Base-by-base conservation (phyloP, 2,797 vertebrate genomes). In the Sphaeramia orbicularis region DNA sequence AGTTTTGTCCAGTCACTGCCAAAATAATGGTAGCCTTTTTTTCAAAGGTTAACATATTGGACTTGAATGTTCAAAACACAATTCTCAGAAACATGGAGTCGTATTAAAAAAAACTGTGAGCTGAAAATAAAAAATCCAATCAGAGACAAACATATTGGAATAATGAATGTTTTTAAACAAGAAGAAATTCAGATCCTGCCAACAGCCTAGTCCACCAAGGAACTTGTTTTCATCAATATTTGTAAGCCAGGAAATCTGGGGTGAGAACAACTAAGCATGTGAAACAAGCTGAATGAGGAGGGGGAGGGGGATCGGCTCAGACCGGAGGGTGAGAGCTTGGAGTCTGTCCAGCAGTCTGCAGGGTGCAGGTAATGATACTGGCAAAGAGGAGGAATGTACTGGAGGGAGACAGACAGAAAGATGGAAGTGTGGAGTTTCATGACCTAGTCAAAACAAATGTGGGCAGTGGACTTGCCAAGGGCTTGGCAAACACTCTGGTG, bases 401-500 rank as follows among this genome's bases (percentile, higher is more conserved):
- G 44, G 67, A n/a, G 41, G 76, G 61, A 65, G 68, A 73, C 40
- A 10, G 53, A 52, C 30, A 59, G 53, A 63, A 52, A 58, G 74
- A 78, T 83, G 76, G 59, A 86, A 71, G 84, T 71, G 72, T 74
- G 74, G 74, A 59, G 78, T 85, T 89, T 86, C 84, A 76, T 71
- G 75, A 71, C 54, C 70, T 58, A 76, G 78, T 87, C 76, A 81
- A 89, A 89, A 89, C 85, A 92, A 89, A 87, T 83, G 72, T 79
- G 80, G 74, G 76, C 81, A 81, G 43, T 7, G 55, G 40, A 19
- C 65, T 78, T 45, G 80, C 85, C 74, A 81, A 87, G 65, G n/a
- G 3, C 54, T 80, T 89, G 84, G 73, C 76, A 79, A 61, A 58
- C 44, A 54, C 40, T 56, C 41, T 13, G 54, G 54, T 57, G 77